Evolutionary conservation across 1,140 invertebrate species (phyloP).

Genomic region (Brachionus manjavacas): DNA sequence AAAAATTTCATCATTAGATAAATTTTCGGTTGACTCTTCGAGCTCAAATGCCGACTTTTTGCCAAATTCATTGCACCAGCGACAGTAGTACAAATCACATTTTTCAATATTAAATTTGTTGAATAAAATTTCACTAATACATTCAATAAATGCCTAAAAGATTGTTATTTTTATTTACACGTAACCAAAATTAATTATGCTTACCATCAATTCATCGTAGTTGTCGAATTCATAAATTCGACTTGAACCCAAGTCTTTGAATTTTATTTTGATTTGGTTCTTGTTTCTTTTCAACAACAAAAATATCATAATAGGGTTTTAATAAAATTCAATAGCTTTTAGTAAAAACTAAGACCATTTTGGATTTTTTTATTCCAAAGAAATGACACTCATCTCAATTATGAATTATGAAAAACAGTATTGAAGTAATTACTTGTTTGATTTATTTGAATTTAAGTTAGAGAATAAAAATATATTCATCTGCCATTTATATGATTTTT

Average conservation of each 20-base stretch:
- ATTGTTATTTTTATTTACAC: not conserved
- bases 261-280: constrained; percentile 5
- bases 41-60: not conserved
- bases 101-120: constrained; percentile 6
- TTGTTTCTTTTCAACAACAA: not conserved
- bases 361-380: too few relatives aligned
- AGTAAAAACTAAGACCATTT: too few relatives aligned
- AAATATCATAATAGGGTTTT: too few relatives aligned
- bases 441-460: not conserved
- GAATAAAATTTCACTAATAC: constrained; percentile 2
- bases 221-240: constrained; percentile 20
- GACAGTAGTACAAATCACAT: constrained; percentile 7
- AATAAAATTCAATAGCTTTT: too few relatives aligned
- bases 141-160: constrained; percentile 12
- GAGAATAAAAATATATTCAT: too few relatives aligned
- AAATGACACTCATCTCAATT: too few relatives aligned
- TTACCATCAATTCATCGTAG: not conserved
- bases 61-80: constrained; percentile 22
- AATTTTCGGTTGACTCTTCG: not conserved
- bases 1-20: not conserved
- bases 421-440: not conserved
- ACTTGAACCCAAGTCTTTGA: constrained; percentile 23
- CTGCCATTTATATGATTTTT: too few relatives aligned
- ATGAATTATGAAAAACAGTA: too few relatives aligned
- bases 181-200: too few relatives aligned